These are phyloP conservation scores for Endomychus coccineus DNA, from an alignment of 2,888 invertebrate genomes.

Conservation along the genomic window DNA sequence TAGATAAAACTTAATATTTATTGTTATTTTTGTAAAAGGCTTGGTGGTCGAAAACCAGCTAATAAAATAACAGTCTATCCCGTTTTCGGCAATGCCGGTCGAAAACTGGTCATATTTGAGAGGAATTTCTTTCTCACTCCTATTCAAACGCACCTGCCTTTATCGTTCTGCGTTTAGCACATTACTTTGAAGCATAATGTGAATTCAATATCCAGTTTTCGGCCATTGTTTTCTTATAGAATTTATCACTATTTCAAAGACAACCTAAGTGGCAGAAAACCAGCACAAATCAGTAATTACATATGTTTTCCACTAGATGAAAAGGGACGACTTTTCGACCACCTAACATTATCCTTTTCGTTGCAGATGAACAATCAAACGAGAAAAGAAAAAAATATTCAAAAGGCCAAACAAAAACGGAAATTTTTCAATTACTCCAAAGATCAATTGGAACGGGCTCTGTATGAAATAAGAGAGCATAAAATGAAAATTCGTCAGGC, in stretches of 20 bases:
- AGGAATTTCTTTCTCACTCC: background rate
- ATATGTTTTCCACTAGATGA: background rate
- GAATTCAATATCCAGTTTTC: slow-evolving; percentile 1
- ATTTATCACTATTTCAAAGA: background rate
- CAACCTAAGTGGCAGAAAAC: background rate
- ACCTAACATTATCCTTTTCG: background rate
- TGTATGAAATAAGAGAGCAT: background rate
- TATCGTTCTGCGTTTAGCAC: background rate
- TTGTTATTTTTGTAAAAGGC: no score
- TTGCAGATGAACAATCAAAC: background rate
- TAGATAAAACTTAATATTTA: no score
- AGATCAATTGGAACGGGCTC: background rate
- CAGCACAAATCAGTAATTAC: background rate
- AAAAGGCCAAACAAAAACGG: background rate
- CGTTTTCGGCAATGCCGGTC: slow-evolving; percentile 1
- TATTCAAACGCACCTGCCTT: background rate
- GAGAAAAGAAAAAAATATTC: background rate
- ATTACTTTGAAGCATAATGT: background rate
- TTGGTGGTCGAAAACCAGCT: background rate
- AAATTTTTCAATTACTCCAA: slow-evolving; percentile 3
- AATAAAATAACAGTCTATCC: background rate
- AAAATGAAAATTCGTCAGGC: slow-evolving; percentile 7
- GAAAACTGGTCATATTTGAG: background rate
- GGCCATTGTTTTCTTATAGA: background rate
- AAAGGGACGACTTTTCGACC: slow-evolving; percentile 1